Base-by-base conservation (phyloP, 2,888 invertebrate genomes). In the Melitaea athalia region DNA sequence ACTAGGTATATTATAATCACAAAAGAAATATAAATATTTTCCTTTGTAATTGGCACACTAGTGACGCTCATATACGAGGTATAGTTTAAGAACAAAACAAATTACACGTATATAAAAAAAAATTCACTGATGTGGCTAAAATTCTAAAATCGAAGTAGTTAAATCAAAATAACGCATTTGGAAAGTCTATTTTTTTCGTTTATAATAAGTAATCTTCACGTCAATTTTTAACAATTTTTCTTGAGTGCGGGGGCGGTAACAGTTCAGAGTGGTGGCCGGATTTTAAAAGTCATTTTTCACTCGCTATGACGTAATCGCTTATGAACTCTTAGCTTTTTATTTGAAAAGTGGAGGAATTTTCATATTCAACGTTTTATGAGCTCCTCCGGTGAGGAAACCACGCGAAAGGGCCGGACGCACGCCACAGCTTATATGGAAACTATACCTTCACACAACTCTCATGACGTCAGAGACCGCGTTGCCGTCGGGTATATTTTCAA, bases 271-370 rank as follows among this genome's bases (percentile, higher is more conserved):
- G 78, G 81, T 80, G 81, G 81, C 81, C 78, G 83, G 84, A 82
- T 86, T 87, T 85, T 81, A 81, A 84, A 87, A 67, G 85, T 88
- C 86, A 89, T 90, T 89, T 88, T 88, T 89, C 89, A 90, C 80
- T 81, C 83, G 84, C 80, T 85, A 85, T 85, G 87, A 88, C 89
- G 84, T 88, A 89, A 89, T 90, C 88, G 89, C 83, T 89, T 88
- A 88, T 85, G 84, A 89, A 87, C 85, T 87, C 84, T 83, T 82
- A 81, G 83, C 85, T 82, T 87, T 88, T 89, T 87, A 87, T 89
- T 89, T 86, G 82, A 81, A 82, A 83, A 86, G 83, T 83, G 79
- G 81, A 78, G 81, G 75, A 84, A 85, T 82, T 88, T 88, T 87
- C 83, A 85, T 85, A 85, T 86, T 85, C 85, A 84, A 83, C 86